phyloP scores from a whole-genome alignment of 2,797 vertebrate species.

The Anguilla pacifica region DNA sequence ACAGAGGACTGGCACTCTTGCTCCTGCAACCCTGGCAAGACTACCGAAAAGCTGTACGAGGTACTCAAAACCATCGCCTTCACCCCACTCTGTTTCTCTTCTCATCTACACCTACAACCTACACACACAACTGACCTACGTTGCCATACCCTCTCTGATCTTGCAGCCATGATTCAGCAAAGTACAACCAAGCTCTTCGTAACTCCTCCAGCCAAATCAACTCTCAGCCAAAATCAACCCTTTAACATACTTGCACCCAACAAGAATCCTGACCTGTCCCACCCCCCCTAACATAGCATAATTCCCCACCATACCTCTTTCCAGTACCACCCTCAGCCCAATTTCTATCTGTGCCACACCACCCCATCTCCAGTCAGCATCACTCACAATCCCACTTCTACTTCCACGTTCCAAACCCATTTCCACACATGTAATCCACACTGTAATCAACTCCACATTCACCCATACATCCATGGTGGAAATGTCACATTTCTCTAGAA shows the following conservation, averaged over 20 bases:
- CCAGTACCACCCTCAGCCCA: not conserved
- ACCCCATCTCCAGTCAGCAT: not conserved
- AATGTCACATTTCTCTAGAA: not conserved
- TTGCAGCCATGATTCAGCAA: slow-evolving; percentile 31
- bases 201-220: not conserved
- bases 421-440: no score
- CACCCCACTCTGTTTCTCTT: not conserved
- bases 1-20: slow-evolving; percentile 86
- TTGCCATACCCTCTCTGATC: slow-evolving; percentile 46
- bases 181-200: not conserved
- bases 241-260: not conserved
- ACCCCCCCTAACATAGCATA: not conserved
- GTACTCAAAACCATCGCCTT: slow-evolving; percentile 59
- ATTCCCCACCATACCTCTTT: not conserved
- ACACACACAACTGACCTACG: not conserved
- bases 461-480: not conserved
- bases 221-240: not conserved
- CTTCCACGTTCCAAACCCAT: not conserved
- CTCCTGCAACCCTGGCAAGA: slow-evolving; percentile 81
- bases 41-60: slow-evolving; percentile 87
- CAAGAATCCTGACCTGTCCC: not conserved
- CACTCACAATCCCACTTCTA: not conserved
- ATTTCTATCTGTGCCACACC: not conserved
- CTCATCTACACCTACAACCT: slow-evolving; percentile 54
- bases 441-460: no score